Evolutionary conservation across 2,888 invertebrate species (phyloP), one percentile per base, ranked within the genome.

Genomic region (Lymantria monacha): DNA sequence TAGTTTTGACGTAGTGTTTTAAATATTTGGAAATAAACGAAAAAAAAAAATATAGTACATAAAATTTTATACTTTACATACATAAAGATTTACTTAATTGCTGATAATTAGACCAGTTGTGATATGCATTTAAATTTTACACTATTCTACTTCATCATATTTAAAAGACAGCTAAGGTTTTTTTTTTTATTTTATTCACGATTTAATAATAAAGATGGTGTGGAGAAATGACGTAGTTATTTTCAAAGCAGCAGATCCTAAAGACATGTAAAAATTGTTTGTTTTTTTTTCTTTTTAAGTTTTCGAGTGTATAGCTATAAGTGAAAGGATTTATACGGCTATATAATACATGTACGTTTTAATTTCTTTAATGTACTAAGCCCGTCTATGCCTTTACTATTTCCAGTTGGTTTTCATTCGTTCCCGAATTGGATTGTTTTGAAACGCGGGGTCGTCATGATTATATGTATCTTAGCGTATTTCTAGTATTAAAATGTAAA

Each of bases 171-270:
- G 59, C 55, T 61, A 38, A 38, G 10, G 12, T 38, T 38, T 38
- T 38, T 8, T 14, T 55, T 67, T 70, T 62, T 57, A 48, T 13
- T 41, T 50, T 41, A 55, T 42, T 54, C 53, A 46, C 55, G 51
- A 46, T 44, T 51, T 45, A 51, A 47, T 40, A 44, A 5, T 53
- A 53, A 53, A 65, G 63, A 55, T 59, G 56, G 50, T 46, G 49
- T 41, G 42, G 46, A 48, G 47, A 50, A 46, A 60, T 53, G 59
- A 59, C 64, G 58, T 70, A 69, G 70, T 73, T 76, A 76, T 61
- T 41, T 75, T 73, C 55, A 64, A 75, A 86, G 90, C 89, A 89
- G 89, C 90, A 90, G 72, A 63, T 76, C 76, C 83, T 85, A 90
- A 90, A 90, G 90, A 90, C 90, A 90, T 83, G 70, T 66, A 63